These are phyloP conservation scores for Gila robusta DNA, from an alignment of 2,797 vertebrate genomes.

Conservation along the genomic window DNA sequence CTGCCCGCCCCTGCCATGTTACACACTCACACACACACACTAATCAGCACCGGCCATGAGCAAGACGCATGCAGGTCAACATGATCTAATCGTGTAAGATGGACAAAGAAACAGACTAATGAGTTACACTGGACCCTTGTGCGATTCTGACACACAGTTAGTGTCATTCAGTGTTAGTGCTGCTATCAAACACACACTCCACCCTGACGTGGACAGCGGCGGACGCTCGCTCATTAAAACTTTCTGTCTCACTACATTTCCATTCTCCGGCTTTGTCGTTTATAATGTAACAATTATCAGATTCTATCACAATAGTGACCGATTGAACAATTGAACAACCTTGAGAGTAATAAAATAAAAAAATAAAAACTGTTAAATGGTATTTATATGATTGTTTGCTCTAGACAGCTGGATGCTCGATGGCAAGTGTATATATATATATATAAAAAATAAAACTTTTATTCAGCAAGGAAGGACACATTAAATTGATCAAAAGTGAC, in stretches of 20 bases:
- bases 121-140: constrained; percentile 37
- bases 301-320: background rate
- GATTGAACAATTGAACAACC: background rate
- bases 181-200: constrained; percentile 48
- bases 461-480: background rate
- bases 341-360: background rate
- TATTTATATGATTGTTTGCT: background rate
- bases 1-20: constrained; percentile 44
- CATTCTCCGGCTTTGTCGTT: constrained; percentile 21
- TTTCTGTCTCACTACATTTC: constrained; percentile 46
- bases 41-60: constrained; percentile 30
- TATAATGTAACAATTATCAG: constrained; percentile 41
- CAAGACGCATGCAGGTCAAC: constrained; percentile 50
- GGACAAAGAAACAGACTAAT: constrained; percentile 36
- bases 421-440: no score
- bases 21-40: constrained; percentile 26
- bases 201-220: constrained; percentile 13
- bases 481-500: no score
- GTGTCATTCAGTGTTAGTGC: constrained; percentile 56
- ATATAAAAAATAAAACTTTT: background rate
- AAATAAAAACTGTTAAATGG: background rate
- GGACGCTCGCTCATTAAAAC: constrained; percentile 51
- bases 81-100: constrained; percentile 54
- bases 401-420: no score
- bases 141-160: constrained; percentile 47